phyloP scores from a whole-genome alignment of 2,797 vertebrate genomes.

The Gallinago solitaria region DNA sequence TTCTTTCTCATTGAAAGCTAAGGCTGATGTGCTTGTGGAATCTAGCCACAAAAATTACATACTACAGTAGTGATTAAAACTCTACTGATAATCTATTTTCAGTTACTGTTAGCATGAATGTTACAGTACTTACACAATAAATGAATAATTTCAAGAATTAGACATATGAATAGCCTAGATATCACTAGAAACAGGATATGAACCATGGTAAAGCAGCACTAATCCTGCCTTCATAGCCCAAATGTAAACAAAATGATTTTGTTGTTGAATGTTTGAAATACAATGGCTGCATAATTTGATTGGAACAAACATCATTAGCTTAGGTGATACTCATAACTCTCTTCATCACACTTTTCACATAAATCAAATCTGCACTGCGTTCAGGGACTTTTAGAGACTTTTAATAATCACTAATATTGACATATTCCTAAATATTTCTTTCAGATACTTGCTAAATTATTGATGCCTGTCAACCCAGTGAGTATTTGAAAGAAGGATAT shows the following conservation, averaged over 20 bases:
- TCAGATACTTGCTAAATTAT: not conserved
- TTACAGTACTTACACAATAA: not conserved
- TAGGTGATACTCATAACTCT: not conserved
- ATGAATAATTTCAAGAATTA: not conserved
- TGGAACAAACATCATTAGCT: not conserved
- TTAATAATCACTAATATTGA: not conserved
- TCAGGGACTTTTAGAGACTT: not conserved
- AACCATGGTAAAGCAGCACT: not conserved
- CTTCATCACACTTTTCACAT: not conserved
- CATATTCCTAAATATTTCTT: not conserved
- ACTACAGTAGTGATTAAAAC: not conserved
- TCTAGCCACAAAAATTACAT: not conserved
- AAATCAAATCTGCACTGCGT: not conserved
- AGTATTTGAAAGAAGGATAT: conserved; percentile 3
- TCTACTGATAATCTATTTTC: not conserved
- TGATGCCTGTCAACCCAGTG: not conserved
- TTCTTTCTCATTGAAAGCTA: not conserved
- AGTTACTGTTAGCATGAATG: not conserved
- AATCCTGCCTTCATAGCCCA: not conserved
- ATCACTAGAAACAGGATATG: not conserved
- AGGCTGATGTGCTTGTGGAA: not conserved
- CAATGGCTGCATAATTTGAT: not conserved
- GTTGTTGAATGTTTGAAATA: not conserved
- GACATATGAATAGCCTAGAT: not conserved
- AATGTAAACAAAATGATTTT: not conserved